Percentiles rank a stretch among this genome's conserved stretches.
Conservation (phyloP, 1,140 invertebrate species). For the Halictus rubicundus region DNA sequence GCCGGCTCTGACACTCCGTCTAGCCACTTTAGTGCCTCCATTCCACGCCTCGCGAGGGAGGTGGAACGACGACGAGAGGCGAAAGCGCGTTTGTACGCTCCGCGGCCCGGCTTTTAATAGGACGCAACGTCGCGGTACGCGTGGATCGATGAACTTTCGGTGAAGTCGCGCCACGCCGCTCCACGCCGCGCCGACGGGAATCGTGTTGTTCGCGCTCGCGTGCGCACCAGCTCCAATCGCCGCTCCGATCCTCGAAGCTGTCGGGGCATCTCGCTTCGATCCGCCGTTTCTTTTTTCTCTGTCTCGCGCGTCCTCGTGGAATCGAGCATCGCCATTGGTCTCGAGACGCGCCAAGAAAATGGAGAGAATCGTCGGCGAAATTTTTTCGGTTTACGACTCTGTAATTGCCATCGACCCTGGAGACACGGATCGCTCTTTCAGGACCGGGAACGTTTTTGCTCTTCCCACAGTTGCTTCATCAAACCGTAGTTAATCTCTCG, state of each 20-base stretch:
- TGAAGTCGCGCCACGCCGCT: conserved; percentile 29
- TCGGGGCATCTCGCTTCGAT: not conserved
- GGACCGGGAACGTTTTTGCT: too few relatives aligned
- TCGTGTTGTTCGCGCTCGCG: conserved; percentile 11
- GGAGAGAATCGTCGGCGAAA: not conserved
- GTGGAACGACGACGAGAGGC: conserved; percentile 48
- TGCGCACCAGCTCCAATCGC: not conserved
- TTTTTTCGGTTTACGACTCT: too few relatives aligned
- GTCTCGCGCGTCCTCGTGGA: not conserved
- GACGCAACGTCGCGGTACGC: conserved; percentile 53
- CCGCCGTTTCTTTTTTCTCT: not conserved
- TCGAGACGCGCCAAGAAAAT: not conserved
- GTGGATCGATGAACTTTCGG: conserved; percentile 64
- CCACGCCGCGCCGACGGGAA: conserved; percentile 14
- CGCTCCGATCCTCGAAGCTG: not conserved
- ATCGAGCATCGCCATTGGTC: not conserved
- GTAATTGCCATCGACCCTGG: too few relatives aligned
- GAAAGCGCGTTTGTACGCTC: conserved; percentile 41
- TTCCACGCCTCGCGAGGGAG: conserved; percentile 56
- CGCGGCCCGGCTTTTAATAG: conserved; percentile 65
- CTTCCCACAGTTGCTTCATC: too few relatives aligned
- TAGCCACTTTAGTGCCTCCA: conserved; percentile 61
- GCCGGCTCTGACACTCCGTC: conserved; percentile 61
- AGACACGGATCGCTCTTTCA: too few relatives aligned
- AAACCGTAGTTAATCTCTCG: too few relatives aligned